These are phyloP conservation scores for Clistopyga incitator DNA, from an alignment of 2,888 invertebrate species.

Conservation along the genomic window DNA sequence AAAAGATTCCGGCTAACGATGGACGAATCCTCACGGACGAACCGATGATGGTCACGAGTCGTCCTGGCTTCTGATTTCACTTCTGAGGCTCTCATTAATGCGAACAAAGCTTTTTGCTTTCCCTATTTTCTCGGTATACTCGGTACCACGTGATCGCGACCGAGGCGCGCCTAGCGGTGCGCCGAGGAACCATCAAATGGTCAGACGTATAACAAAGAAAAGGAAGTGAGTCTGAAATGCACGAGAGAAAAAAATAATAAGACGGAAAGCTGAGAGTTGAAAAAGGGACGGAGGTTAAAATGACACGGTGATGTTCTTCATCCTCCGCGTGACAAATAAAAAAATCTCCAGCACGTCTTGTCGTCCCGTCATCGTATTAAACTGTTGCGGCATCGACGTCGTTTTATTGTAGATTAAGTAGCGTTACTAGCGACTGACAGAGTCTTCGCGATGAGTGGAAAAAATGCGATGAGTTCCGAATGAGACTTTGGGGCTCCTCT, in stretches of 20 bases:
- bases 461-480: conserved; percentile 30
- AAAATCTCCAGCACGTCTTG: conserved; percentile 42
- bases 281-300: conserved; percentile 62
- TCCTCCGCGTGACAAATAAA: conserved; percentile 55
- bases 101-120: conserved; percentile 60
- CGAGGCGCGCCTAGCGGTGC: not conserved
- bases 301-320: conserved; percentile 62
- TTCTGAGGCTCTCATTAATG: conserved; percentile 62
- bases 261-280: conserved; percentile 24
- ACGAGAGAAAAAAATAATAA: conserved; percentile 24
- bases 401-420: conserved; percentile 16
- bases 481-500: conserved; percentile 14
- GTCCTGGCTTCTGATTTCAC: conserved; percentile 18
- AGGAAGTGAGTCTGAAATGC: conserved; percentile 21
- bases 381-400: conserved; percentile 7
- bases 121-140: conserved; percentile 8
- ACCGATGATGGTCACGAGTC: conserved; percentile 36
- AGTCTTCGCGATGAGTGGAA: conserved; percentile 38
- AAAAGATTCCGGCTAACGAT: conserved; percentile 76
- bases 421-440: conserved; percentile 11
- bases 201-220: conserved; percentile 46
- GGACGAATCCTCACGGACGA: conserved; percentile 70
- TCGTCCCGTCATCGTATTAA: conserved; percentile 42
- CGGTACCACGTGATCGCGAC: not conserved
- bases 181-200: conserved; percentile 4